Base-by-base conservation (phyloP, 2,888 invertebrate genomes). In the Platycheirus rosarum region DNA sequence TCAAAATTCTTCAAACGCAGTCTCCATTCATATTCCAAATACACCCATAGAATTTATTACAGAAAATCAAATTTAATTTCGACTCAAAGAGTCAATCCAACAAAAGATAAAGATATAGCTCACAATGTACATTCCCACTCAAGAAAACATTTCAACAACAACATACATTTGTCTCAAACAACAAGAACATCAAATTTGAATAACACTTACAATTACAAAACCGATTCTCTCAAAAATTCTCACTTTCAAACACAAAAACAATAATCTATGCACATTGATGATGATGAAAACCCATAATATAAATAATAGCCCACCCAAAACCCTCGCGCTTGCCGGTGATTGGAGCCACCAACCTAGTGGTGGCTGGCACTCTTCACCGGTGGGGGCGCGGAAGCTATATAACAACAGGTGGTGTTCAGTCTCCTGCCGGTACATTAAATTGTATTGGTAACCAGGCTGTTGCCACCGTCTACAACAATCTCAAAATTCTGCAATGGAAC, bases 241-340 rank as follows among this genome's bases (percentile, higher is more conserved):
- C 6, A 26, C 23, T 26, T 16, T 29, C 8, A 14, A 8, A 53
- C 42, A 11, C 29, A 55, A 35, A 55, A 20, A n/a, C 51, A 29
- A 42, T 13, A 4, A 11, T 6, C 11, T 7, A 53, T 68, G 46
- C 32, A 20, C 14, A 46, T 35, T 35, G 55, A 66, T n/a, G 40
- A 65, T 18, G 26, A 65, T 26, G 40, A 44, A n/a, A 32, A 5
- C 51, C 42, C 53, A 29, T 68, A 68, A 68, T n/a, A 57, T 16
- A 46, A 46, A 4, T 7, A 57, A 37, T 20, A n/a, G n/a, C n/a
- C n/a, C n/a, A n/a, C n/a, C n/a, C n/a, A n/a, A n/a, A n/a, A n/a
- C n/a, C n/a, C n/a, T 42, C 68, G 32, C 53, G 20, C 18, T 18
- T 40, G 6, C 8, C 20, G 44, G 42, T 44, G 57, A 57, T 23